Evolutionary conservation across 2,888 invertebrate genomes (phyloP).

Genomic region (Cryptocheilus praepositus): DNA sequence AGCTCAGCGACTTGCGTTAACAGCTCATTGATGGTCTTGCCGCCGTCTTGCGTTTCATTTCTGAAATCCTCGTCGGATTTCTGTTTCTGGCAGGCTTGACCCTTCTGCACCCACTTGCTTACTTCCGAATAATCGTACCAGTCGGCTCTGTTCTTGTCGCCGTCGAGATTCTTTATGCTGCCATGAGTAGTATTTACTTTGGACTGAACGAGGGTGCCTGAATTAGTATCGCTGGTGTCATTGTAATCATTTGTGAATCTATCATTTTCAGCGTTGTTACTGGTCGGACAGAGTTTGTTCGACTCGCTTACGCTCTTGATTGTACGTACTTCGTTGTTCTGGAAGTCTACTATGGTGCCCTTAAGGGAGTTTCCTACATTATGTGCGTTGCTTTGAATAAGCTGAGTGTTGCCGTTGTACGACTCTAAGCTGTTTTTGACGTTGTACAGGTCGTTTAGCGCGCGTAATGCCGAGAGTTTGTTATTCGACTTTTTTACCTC

Average conservation of each 20-base stretch:
- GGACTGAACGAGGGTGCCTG: constrained; percentile 22
- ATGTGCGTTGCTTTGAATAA: constrained; percentile 29
- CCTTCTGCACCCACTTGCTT: constrained; percentile 66
- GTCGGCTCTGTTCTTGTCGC: constrained; percentile 51
- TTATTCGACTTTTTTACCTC: constrained; percentile 48
- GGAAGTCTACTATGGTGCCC: constrained; percentile 34
- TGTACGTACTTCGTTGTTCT: constrained; percentile 43
- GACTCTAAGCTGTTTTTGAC: constrained; percentile 50
- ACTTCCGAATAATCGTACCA: constrained; percentile 69
- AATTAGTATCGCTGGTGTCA: constrained; percentile 34
- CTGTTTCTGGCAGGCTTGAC: constrained; percentile 46
- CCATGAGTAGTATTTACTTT: constrained; percentile 27
- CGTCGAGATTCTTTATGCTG: constrained; percentile 22
- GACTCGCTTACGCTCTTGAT: background rate
- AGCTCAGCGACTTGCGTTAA: constrained; percentile 87
- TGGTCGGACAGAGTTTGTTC: constrained; percentile 18
- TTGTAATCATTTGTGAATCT: constrained; percentile 30
- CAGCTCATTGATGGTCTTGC: constrained; percentile 82
- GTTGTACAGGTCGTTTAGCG: constrained; percentile 65
- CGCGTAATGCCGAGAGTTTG: constrained; percentile 68
- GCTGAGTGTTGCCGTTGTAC: constrained; percentile 40
- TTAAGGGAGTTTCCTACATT: constrained; percentile 25
- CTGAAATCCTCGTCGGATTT: constrained; percentile 44
- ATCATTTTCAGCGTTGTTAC: constrained; percentile 19
- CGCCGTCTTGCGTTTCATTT: constrained; percentile 47